Base-by-base conservation (phyloP, 2,797 vertebrate genomes). In the Halcyon smyrnensis region DNA sequence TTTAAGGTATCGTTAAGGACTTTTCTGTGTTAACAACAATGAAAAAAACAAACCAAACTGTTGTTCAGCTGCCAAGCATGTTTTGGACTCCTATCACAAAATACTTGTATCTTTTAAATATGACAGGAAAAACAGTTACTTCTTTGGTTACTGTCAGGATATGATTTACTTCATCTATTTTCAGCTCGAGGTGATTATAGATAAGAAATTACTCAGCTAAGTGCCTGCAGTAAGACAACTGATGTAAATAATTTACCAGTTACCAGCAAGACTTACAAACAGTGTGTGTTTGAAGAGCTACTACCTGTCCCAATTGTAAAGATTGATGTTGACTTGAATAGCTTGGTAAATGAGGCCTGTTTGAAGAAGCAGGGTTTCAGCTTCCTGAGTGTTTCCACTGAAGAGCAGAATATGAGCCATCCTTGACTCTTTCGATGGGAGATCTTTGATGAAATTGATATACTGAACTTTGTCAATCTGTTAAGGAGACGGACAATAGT, bases 231-330 rank as follows among this genome's bases (percentile, higher is more conserved):
- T 28, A 63, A 87, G 89, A 59, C 30, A 76, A 88, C 18, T 4
- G 10, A 67, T 46, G 59, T 69, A 59, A 86, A 70, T 32, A 57
- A 65, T 30, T 41, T 64, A 71, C n/a, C 21, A 37, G n/a, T 54
- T 65, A 78, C 41, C 41, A 68, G 6, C 19, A 65, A 34, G 43
- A 25, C 27, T 79, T 14, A 63, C 19, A 36, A 76, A 64, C 0
- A 2, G 8, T 7, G 1, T 73, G 15, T 19, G 16, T 15, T 21
- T 45, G 43, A 9, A 30, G 59, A 81, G 70, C 57, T 74, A 84
- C 46, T 98, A 99, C 99, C 99, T 99, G 87, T 99, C 99, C 99
- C 99, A 99, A 95, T 99, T 99, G 98, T 98, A 99, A 45, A 99
- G 99, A 84, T 99, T 97, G 30, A 99, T 99, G 97, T 99, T 99